A percentile compares a stretch with the other conserved stretches of the same genome.
Evolutionary conservation across 2,888 invertebrate genomes (phyloP).

Genomic region (Philaethria dido): DNA sequence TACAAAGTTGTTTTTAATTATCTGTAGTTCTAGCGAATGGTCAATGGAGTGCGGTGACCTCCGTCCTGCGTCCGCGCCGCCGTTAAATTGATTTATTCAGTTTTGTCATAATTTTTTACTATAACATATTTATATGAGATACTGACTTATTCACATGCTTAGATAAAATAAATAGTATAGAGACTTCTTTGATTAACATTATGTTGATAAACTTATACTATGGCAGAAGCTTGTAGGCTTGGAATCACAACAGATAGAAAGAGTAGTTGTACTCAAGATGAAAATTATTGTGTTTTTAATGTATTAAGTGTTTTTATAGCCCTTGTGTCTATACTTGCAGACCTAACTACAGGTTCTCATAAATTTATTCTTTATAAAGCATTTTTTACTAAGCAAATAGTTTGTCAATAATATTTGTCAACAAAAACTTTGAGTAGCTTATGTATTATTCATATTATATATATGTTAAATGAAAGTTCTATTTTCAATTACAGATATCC

Average conservation of each 20-base stretch:
- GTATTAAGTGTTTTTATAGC: slow-evolving; percentile 83
- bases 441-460: neutral
- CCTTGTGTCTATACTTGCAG: slow-evolving; percentile 82
- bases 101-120: slow-evolving; percentile 23
- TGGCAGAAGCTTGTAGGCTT: slow-evolving; percentile 77
- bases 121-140: slow-evolving; percentile 29
- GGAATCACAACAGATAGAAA: slow-evolving; percentile 65
- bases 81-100: slow-evolving; percentile 45
- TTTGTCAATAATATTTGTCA: neutral
- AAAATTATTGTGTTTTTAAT: slow-evolving; percentile 79
- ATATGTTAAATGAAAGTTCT: neutral
- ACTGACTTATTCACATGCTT: slow-evolving; percentile 23
- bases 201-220: slow-evolving; percentile 56
- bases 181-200: slow-evolving; percentile 36
- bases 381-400: neutral
- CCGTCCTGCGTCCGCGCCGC: slow-evolving; percentile 54
- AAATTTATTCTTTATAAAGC: slow-evolving; percentile 7
- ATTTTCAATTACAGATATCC: slow-evolving; percentile 74
- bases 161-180: slow-evolving; percentile 15
- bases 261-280: slow-evolving; percentile 65
- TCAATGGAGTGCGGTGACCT: slow-evolving; percentile 50
- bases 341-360: slow-evolving; percentile 83
- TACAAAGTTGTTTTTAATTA: neutral
- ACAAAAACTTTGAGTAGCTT: neutral
- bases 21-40: slow-evolving; percentile 39